A percentile compares a stretch with the other conserved stretches of the same genome.
phyloP scores from a whole-genome alignment of 2,888 invertebrate species.

The Monopis laevigella region DNA sequence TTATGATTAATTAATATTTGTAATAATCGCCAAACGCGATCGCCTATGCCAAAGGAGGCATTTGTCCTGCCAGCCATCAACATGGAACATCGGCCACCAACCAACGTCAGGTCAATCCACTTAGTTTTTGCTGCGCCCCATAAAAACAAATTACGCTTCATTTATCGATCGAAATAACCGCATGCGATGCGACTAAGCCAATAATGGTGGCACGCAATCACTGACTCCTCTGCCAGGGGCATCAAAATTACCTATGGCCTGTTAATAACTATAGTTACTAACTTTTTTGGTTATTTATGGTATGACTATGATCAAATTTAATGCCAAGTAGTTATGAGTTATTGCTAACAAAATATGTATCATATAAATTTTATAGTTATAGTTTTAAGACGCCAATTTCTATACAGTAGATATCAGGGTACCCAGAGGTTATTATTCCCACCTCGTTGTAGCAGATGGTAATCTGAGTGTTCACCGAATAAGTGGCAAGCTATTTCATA shows the following conservation, averaged over 20 bases:
- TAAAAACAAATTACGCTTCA: slow-evolving; percentile 58
- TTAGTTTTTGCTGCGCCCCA: slow-evolving; percentile 57
- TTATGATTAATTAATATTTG: not conserved
- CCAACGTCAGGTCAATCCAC: slow-evolving; percentile 49
- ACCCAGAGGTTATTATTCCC: too few relatives aligned
- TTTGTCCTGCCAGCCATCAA: not conserved
- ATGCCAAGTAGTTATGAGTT: too few relatives aligned
- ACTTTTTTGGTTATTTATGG: too few relatives aligned
- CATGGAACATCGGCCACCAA: slow-evolving; percentile 32
- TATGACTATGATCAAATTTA: too few relatives aligned
- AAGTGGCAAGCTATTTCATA: too few relatives aligned
- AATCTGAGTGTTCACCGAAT: too few relatives aligned
- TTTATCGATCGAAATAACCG: slow-evolving; percentile 54
- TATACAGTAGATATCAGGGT: too few relatives aligned
- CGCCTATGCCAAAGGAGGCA: not conserved
- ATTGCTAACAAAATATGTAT: too few relatives aligned
- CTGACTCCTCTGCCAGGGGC: slow-evolving; percentile 19
- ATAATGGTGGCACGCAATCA: slow-evolving; percentile 37
- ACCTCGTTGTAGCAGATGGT: too few relatives aligned
- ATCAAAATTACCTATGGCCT: slow-evolving; percentile 12
- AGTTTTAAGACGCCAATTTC: too few relatives aligned
- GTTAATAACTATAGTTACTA: slow-evolving; percentile 13
- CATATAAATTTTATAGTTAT: too few relatives aligned
- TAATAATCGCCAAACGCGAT: not conserved
- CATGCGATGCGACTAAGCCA: slow-evolving; percentile 50